Evolutionary conservation across 2,797 vertebrate genomes (phyloP).

Genomic region (Gambusia yucatana): DNA sequence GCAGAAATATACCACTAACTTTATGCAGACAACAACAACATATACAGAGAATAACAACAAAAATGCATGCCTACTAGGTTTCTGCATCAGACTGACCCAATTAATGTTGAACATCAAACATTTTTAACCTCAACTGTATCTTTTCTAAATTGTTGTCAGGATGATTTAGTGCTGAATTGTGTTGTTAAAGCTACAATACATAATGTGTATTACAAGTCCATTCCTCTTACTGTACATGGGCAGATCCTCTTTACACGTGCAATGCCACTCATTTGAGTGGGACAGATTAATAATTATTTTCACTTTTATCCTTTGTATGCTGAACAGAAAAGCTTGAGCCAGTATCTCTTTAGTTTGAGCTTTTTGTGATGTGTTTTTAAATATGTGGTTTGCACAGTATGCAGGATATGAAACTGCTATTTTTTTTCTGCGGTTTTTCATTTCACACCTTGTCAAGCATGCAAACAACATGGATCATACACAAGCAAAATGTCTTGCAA

Average conservation of each 20-base stretch:
- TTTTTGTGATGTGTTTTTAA: not conserved
- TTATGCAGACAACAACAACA: not conserved
- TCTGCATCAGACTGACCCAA: not conserved
- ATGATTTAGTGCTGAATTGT: not conserved
- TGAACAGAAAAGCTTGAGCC: not conserved
- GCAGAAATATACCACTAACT: not conserved
- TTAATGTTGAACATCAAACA: not conserved
- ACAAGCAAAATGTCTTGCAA: not conserved
- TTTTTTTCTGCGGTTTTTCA: not conserved
- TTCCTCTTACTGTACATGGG: not conserved
- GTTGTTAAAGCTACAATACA: not conserved
- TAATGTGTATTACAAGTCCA: not conserved
- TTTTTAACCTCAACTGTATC: not conserved
- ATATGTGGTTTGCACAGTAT: not conserved
- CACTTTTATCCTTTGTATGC: not conserved
- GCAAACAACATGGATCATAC: not conserved
- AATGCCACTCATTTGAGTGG: not conserved
- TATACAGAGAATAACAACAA: not conserved
- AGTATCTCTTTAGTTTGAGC: not conserved
- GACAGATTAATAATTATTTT: not conserved
- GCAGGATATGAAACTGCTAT: not conserved
- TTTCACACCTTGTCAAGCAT: not conserved
- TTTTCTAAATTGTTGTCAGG: not conserved
- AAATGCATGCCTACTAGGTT: not conserved
- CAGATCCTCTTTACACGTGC: not conserved